Conservation (phyloP, 2,113 vertebrate genomes). For the Isurus oxyrinchus region DNA sequence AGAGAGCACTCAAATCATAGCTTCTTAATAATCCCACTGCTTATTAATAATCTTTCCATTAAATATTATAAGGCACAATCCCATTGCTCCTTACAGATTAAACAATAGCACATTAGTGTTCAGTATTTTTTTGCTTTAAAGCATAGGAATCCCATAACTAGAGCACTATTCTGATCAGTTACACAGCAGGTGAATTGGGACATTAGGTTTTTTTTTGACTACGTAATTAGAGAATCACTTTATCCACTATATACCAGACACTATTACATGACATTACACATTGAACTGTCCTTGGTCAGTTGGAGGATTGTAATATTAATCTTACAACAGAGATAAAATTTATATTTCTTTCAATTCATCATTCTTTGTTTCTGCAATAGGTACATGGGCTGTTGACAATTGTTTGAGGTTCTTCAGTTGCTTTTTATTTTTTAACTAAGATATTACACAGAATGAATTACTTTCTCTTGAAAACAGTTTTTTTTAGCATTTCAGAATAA, state of each 20-base stretch:
- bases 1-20: neutral
- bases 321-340: neutral
- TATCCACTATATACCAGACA: neutral
- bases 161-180: neutral
- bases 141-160: neutral
- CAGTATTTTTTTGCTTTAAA: neutral
- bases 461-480: neutral
- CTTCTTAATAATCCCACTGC: neutral
- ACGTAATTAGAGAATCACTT: neutral
- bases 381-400: neutral
- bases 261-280: neutral
- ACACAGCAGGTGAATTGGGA: slow-evolving; percentile 6
- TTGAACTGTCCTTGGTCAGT: neutral
- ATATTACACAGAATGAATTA: neutral
- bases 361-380: neutral
- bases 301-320: neutral
- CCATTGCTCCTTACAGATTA: neutral
- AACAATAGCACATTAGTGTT: neutral
- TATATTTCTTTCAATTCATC: neutral
- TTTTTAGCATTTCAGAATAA: neutral
- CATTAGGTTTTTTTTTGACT: neutral
- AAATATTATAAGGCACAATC: neutral
- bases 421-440: neutral
- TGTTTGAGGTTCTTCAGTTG: neutral
- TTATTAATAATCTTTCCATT: neutral